Conservation (phyloP, 2,888 invertebrate genomes). For the Charanyca ferruginea region DNA sequence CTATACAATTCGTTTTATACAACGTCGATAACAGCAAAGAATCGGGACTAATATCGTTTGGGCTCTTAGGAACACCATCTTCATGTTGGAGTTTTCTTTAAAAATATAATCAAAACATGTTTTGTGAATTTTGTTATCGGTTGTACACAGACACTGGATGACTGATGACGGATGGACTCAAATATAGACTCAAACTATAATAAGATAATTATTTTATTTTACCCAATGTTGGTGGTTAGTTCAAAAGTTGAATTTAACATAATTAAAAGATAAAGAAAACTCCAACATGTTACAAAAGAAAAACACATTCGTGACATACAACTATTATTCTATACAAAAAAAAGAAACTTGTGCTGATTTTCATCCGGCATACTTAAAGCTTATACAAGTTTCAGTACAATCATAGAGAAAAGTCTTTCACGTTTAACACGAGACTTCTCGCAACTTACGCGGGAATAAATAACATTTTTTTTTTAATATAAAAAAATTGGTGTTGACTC, state of each 20-base stretch:
- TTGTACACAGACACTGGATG: background rate
- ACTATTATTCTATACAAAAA: constrained; percentile 30
- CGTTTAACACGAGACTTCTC: constrained; percentile 45
- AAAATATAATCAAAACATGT: background rate
- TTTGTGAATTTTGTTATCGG: background rate
- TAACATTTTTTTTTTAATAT: constrained; percentile 67
- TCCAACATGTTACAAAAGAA: constrained; percentile 19
- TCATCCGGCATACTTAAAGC: constrained; percentile 57
- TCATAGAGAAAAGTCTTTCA: constrained; percentile 53
- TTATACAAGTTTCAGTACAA: constrained; percentile 54
- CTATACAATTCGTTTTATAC: constrained; percentile 59
- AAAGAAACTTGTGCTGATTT: constrained; percentile 57
- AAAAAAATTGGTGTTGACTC: constrained; percentile 86
- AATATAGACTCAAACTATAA: background rate
- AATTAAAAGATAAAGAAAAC: constrained; percentile 27
- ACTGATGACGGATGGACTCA: too few species aligned
- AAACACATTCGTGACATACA: constrained; percentile 26
- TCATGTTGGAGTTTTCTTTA: constrained; percentile 24
- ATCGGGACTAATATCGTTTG: constrained; percentile 47
- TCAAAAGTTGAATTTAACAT: too few species aligned
- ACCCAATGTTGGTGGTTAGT: background rate
- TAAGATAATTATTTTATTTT: background rate
- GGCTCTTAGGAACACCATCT: constrained; percentile 19
- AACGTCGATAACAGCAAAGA: constrained; percentile 45
- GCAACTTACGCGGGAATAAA: constrained; percentile 60